A percentile compares a stretch with the other conserved stretches of the same genome.
phyloP scores from a whole-genome alignment of 37 sponge, comb jelly and placozoan species.

The Spongia lamella region DNA sequence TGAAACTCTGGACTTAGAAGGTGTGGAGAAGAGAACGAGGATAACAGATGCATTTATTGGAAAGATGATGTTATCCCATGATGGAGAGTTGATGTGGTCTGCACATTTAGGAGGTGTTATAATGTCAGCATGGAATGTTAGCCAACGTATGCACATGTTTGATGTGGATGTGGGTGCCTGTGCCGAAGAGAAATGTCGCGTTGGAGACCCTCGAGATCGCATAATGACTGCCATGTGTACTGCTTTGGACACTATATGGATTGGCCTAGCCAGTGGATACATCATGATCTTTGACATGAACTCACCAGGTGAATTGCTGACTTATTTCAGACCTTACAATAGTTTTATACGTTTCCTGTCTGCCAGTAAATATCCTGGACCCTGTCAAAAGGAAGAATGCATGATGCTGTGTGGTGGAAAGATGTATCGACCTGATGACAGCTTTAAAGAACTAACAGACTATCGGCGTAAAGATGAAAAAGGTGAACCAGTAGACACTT shows the following conservation, averaged over 20 bases:
- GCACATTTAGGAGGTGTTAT: slow-evolving; percentile 50
- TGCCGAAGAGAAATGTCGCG: not conserved
- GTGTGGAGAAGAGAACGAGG: slow-evolving; percentile 15
- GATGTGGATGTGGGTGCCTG: slow-evolving; percentile 22
- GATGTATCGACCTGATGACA: slow-evolving; percentile 25
- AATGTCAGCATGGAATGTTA: slow-evolving; percentile 70
- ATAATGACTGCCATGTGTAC: slow-evolving; percentile 70
- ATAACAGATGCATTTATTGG: slow-evolving; percentile 36
- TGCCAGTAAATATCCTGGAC: slow-evolving; percentile 45
- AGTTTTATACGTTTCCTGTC: slow-evolving; percentile 68
- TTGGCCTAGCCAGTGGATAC: slow-evolving; percentile 83
- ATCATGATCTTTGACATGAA: slow-evolving; percentile 69
- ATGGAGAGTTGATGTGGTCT: slow-evolving; percentile 68
- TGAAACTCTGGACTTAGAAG: slow-evolving; percentile 50
- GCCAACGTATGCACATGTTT: slow-evolving; percentile 38
- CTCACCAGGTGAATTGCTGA: slow-evolving; percentile 34
- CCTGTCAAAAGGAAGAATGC: slow-evolving; percentile 61
- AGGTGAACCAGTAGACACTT: not conserved
- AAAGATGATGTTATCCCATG: slow-evolving; percentile 28
- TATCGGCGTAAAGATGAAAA: slow-evolving; percentile 30
- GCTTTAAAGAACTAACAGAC: not conserved
- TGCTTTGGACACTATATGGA: slow-evolving; percentile 81
- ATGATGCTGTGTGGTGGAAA: slow-evolving; percentile 78
- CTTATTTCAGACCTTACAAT: slow-evolving; percentile 61
- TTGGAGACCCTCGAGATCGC: not conserved